Percentiles rank a stretch among this genome's conserved stretches.
These are phyloP conservation scores for Coilia nasus DNA, from an alignment of 2,797 vertebrate species.

Conservation along the genomic window DNA sequence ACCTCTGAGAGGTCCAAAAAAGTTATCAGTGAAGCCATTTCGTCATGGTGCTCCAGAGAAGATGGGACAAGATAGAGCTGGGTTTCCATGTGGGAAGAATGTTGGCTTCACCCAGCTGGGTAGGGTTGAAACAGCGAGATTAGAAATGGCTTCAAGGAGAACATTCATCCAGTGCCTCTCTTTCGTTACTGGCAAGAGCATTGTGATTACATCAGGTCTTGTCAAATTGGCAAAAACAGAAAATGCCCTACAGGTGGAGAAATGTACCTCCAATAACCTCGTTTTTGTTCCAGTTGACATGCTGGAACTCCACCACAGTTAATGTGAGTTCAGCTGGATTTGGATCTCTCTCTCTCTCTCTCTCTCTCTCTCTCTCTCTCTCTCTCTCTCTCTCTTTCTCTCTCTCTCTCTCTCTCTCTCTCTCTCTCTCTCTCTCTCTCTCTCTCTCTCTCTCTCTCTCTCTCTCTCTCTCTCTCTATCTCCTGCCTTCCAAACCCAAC, in stretches of 20 bases:
- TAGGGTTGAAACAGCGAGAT: neutral
- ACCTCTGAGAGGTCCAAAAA: neutral
- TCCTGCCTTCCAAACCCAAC: neutral
- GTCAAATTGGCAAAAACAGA: neutral
- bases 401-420: neutral
- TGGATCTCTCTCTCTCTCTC: neutral
- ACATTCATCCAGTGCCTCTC: neutral
- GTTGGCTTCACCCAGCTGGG: neutral
- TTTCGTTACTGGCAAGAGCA: neutral
- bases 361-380: neutral
- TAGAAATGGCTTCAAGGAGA: neutral
- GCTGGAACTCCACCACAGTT: neutral
- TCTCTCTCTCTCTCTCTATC: neutral
- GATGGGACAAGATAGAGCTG: neutral
- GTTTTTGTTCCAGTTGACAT: neutral
- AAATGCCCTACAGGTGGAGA: conserved; percentile 12
- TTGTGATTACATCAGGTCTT: neutral
- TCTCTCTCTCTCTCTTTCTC: neutral
- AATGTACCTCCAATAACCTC: neutral
- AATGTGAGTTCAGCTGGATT: conserved; percentile 1
- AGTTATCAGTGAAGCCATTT: conserved; percentile 2
- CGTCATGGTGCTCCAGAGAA: neutral
- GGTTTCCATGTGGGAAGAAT: conserved; percentile 21
- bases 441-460: neutral
- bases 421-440: neutral